Conservation (phyloP, 2,888 invertebrate species). For the Nesidiocoris tenuis region DNA sequence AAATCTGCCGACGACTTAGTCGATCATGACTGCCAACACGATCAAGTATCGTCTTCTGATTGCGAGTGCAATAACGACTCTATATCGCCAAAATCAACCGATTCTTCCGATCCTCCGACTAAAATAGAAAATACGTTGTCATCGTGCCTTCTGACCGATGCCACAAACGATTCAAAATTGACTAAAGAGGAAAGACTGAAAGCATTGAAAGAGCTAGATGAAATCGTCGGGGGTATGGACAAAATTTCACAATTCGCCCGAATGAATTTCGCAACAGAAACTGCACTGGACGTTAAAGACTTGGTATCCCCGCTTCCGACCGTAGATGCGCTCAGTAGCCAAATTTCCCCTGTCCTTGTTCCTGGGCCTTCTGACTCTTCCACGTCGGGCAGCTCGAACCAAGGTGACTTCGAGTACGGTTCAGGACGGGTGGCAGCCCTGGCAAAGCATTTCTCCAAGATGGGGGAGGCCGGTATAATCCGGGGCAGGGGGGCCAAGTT, state of each 20-base stretch:
- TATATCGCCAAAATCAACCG: constrained; percentile 47
- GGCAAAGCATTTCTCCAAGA: constrained; percentile 64
- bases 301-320: constrained; percentile 7
- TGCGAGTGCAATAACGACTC: constrained; percentile 48
- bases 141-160: constrained; percentile 2
- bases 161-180: constrained; percentile 39
- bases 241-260: constrained; percentile 48
- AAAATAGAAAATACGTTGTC: constrained; percentile 9
- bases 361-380: constrained; percentile 53
- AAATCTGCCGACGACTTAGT: constrained; percentile 44
- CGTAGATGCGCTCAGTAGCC: constrained; percentile 28
- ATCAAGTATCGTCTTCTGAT: constrained; percentile 46
- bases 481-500: constrained; percentile 50
- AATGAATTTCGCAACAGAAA: constrained; percentile 44
- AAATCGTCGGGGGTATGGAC: constrained; percentile 50
- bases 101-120: constrained; percentile 37
- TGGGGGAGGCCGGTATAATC: constrained; percentile 55
- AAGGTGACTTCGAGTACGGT: constrained; percentile 56
- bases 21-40: constrained; percentile 14
- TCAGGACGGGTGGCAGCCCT: constrained; percentile 70
- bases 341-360: constrained; percentile 52
- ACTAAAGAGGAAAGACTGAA: constrained; percentile 51
- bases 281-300: neutral
- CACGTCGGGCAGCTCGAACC: constrained; percentile 37
- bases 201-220: constrained; percentile 51